Percentiles rank a stretch among this genome's conserved stretches.
Evolutionary conservation across 2,113 vertebrate genomes (phyloP).

Genomic region (rabbit (Oryctolagus cuniculus)): mOryCun1.1 NC_091432.1:39123501-39124000

Average conservation of each 20-base stretch:
- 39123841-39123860: not conserved
- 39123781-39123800: slow-evolving; percentile 14
- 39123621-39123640: not conserved
- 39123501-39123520: too few relatives aligned
- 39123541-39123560: too few relatives aligned
- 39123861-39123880: not conserved
- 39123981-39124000: slow-evolving; percentile 68
- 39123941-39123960: slow-evolving; percentile 57
- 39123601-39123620: not conserved
- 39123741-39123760: not conserved
- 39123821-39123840: not conserved
- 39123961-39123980: slow-evolving; percentile 51
- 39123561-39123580: too few relatives aligned
- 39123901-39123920: slow-evolving; percentile 23
- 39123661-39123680: not conserved
- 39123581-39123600: not conserved
- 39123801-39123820: slow-evolving; percentile 4
- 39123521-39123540: too few relatives aligned
- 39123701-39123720: not conserved
- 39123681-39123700: not conserved
- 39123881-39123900: slow-evolving; percentile 42
- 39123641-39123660: slow-evolving; percentile 17
- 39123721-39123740: slow-evolving; percentile 1
- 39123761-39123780: slow-evolving; percentile 21
- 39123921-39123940: slow-evolving; percentile 12